Evolutionary conservation across 2,888 invertebrate species (phyloP), one percentile per base, ranked within the genome.

Genomic region (Eumerus sabulonum): DNA sequence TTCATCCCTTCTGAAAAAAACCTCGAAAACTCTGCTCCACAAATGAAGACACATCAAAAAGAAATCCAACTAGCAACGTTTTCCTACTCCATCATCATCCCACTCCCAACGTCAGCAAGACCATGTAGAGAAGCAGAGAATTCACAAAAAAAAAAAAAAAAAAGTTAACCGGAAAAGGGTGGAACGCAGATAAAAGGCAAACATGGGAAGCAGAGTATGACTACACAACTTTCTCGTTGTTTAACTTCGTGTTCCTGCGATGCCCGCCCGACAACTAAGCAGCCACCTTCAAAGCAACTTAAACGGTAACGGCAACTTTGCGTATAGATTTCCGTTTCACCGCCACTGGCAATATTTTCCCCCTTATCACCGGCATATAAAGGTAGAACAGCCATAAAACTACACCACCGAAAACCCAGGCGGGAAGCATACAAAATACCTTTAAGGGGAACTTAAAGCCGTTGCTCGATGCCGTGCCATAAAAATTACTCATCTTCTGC

Each of bases 11-110:
- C 7, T 27, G 40, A 48, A 50, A n/a, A n/a, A n/a, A n/a, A n/a
- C n/a, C n/a, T n/a, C n/a, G n/a, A n/a, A n/a, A n/a, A n/a, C n/a
- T n/a, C n/a, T n/a, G 47, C 50, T 35, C 53, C 54, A 62, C 54
- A 63, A 79, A 68, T 36, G 45, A 73, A 73, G 54, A 68, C 57
- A 60, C 59, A 54, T 60, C 68, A 68, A 79, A 73, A 68, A 50
- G 47, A 50, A 60, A 66, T 27, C 27, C 27, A 27, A 27, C 27
- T 27, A 27, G 7, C 27, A 71, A 73, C 53, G 36, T 77, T 73
- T 12, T 2, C 27, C 27, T 14, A 19, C 59, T 13, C 38, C 27
- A 27, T 35, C 19, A 9, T 54, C 63, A 16, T 11, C 50, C 5
- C 48, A 9, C 1, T 17, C 11, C 17, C 17, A 13, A 3, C 36